Base-by-base conservation (phyloP, 2,113 vertebrate genomes). In the Dissostichus mawsoni region DNA sequence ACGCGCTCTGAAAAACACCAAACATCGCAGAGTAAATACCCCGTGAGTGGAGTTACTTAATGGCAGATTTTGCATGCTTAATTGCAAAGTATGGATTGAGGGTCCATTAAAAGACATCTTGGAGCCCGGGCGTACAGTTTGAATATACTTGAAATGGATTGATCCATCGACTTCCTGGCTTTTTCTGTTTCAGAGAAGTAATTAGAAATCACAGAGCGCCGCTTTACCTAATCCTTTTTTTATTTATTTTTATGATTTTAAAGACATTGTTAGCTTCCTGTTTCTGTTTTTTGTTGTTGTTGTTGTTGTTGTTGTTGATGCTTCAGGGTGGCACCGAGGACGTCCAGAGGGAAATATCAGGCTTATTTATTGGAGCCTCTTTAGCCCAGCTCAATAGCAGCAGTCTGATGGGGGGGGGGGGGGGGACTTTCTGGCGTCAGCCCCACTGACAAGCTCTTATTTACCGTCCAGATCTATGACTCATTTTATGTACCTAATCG, bases 401-500 rank as follows among this genome's bases (percentile, higher is more conserved):
- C 80, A 90, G 92, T 90, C 90, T 93, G 92, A 89, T 90, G 86
- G 87, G 20, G 84, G 80, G 91, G 86, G 65, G 85, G 80, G 89
- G 86, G 86, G 20, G 51, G 84, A 85, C 91, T 41, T 41, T 41
- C 85, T 89, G 92, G 92, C 90, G 89, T 94, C 92, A 92, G 89
- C 86, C 78, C 74, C 89, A 82, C 89, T 94, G 94, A 94, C 94
- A 94, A 90, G 92, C 89, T 92, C 93, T 95, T 94, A 95, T 95
- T 95, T 95, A 95, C 92, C 88, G 91, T 92, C 88, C 85, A 93
- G 93, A 95, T 95, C 93, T 92, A 94, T 94, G 94, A 93, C 88
- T 95, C 93, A 91, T 94, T 95, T 95, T 94, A 95, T 92, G 92
- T 92, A 91, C 90, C 93, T 95, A 90, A 95, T 95, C 93, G 92